These are phyloP conservation scores for Chlorospingus semifuscus DNA, from an alignment of 2,797 vertebrate genomes.

Conservation along the genomic window DNA sequence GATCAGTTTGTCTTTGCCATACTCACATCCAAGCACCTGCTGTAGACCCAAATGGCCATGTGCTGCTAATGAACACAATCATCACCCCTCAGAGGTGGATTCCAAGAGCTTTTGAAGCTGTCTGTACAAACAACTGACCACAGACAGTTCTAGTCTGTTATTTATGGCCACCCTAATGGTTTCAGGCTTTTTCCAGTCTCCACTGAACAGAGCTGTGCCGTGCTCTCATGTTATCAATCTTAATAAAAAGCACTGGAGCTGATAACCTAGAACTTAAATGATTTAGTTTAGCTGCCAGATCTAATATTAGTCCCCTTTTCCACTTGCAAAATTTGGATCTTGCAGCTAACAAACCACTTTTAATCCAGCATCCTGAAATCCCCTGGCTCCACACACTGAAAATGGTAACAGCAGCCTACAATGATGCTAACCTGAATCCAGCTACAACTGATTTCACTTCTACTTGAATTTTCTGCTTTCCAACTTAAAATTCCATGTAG, in stretches of 20 bases:
- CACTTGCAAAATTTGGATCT: not conserved
- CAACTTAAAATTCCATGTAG: not conserved
- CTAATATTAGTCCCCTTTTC: not conserved
- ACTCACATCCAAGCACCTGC: not conserved
- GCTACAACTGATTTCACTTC: not conserved
- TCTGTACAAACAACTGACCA: not conserved
- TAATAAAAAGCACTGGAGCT: constrained; percentile 18
- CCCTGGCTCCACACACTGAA: not conserved
- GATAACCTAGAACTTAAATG: constrained; percentile 12
- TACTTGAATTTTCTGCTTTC: not conserved
- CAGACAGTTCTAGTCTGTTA: not conserved
- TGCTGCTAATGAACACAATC: not conserved
- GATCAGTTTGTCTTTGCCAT: not conserved
- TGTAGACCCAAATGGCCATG: not conserved
- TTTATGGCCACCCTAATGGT: not conserved
- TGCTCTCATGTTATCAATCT: not conserved
- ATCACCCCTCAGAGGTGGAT: not conserved
- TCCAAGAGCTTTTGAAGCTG: not conserved
- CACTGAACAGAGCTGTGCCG: not conserved
- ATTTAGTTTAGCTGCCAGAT: constrained; percentile 1
- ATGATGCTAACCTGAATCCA: not conserved
- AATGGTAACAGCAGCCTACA: not conserved
- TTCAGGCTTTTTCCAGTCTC: not conserved
- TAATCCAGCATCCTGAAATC: not conserved
- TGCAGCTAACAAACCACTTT: not conserved